Conservation (phyloP, 2,888 invertebrate species). For the Coenonympha glycerion region DNA sequence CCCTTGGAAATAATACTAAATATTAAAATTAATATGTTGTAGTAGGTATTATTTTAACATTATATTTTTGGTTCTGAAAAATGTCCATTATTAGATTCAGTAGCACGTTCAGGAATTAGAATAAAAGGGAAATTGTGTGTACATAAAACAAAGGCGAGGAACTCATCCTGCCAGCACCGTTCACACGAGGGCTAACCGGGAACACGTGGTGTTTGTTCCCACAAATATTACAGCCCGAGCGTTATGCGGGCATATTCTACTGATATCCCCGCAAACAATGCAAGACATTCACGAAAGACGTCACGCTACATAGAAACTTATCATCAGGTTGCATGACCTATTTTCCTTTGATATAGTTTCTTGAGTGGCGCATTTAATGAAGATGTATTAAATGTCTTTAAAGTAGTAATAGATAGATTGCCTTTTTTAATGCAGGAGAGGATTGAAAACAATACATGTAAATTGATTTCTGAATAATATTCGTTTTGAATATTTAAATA, state of each 20-base stretch:
- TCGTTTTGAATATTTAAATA: background rate
- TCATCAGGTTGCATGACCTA: background rate
- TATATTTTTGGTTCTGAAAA: too few species aligned
- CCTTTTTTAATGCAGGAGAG: constrained; percentile 2
- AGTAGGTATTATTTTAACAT: too few species aligned
- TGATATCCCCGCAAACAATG: constrained; percentile 20
- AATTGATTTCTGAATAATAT: background rate
- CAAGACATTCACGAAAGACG: background rate
- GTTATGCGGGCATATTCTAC: constrained; percentile 61
- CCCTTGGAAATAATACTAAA: too few species aligned
- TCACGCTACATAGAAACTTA: background rate
- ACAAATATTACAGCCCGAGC: constrained; percentile 36
- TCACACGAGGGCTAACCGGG: constrained; percentile 49
- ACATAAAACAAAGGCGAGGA: constrained; percentile 36
- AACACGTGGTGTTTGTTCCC: constrained; percentile 59
- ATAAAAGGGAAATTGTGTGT: constrained; percentile 20
- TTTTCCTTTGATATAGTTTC: background rate
- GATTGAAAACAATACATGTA: background rate
- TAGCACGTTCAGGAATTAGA: constrained; percentile 12
- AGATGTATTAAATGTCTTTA: background rate
- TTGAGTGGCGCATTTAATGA: background rate
- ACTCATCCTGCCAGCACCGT: constrained; percentile 46
- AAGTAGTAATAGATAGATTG: constrained; percentile 9
- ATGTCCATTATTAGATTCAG: too few species aligned
- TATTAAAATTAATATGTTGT: too few species aligned